phyloP scores from a whole-genome alignment of 2,113 vertebrate species.

The Poeciliopsis prolifica region DNA sequence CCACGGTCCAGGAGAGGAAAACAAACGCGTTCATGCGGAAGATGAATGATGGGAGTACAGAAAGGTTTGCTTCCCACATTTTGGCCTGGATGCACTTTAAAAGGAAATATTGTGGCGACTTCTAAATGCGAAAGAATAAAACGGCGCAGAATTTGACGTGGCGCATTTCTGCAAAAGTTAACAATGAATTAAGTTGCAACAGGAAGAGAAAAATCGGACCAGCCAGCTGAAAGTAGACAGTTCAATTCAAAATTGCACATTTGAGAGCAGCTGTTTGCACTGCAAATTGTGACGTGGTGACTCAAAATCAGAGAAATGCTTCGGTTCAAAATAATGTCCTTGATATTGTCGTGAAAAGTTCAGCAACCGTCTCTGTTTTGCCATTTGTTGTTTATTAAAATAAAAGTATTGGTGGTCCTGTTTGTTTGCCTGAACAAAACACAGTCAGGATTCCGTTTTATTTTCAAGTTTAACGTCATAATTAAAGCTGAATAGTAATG shows the following conservation, averaged over 20 bases:
- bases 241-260: too few species aligned
- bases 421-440: background rate
- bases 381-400: background rate
- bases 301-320: too few species aligned
- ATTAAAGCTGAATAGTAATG: background rate
- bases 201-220: too few species aligned
- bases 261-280: too few species aligned
- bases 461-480: background rate
- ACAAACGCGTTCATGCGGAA: background rate
- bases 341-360: background rate
- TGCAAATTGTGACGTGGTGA: too few species aligned
- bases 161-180: too few species aligned
- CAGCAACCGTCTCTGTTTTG: background rate
- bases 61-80: background rate
- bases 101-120: background rate
- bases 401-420: background rate
- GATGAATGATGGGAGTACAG: background rate
- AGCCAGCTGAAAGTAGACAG: too few species aligned
- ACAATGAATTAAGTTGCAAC: too few species aligned
- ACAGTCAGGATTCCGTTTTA: background rate
- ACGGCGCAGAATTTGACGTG: too few species aligned
- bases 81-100: background rate
- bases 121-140: too few species aligned
- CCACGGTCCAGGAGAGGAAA: slow-evolving; percentile 39
- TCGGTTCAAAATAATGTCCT: too few species aligned